phyloP scores from a whole-genome alignment of 2,888 invertebrate species.

The Strigamia crassipes region DNA sequence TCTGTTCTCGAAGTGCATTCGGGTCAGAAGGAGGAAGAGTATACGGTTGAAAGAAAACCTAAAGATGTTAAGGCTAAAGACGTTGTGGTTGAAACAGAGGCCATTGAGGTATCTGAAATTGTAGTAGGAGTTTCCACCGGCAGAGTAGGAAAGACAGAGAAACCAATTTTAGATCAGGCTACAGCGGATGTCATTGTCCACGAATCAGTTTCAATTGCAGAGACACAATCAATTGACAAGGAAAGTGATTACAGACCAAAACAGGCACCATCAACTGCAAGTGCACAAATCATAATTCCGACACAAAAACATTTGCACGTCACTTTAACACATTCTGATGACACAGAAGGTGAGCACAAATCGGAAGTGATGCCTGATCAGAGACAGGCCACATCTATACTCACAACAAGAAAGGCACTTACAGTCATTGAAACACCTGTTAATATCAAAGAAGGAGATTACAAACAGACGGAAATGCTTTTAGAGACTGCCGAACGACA shows the following conservation, averaged over 20 bases:
- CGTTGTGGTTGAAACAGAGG: constrained; percentile 41
- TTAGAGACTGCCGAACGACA: constrained; percentile 2
- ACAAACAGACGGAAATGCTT: constrained; percentile 49
- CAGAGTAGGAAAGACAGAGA: background rate
- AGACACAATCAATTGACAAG: constrained; percentile 69
- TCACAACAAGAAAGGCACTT: constrained; percentile 47
- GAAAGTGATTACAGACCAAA: constrained; percentile 55
- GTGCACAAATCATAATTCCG: constrained; percentile 49
- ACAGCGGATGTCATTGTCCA: constrained; percentile 63
- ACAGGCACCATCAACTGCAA: constrained; percentile 49
- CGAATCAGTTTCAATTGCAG: constrained; percentile 67
- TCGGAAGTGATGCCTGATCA: constrained; percentile 48
- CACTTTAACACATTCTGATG: constrained; percentile 39
- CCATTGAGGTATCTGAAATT: constrained; percentile 46
- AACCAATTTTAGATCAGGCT: constrained; percentile 43
- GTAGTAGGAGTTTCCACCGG: background rate
- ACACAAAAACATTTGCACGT: constrained; percentile 49
- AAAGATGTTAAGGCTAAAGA: constrained; percentile 38
- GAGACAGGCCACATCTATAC: constrained; percentile 45
- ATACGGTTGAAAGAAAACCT: background rate
- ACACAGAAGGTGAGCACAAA: background rate
- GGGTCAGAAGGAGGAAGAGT: constrained; percentile 35
- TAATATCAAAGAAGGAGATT: constrained; percentile 51
- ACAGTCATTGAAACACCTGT: constrained; percentile 50
- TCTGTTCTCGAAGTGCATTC: constrained; percentile 55